These are phyloP conservation scores for Drosophila formosana DNA, from an alignment of 2,888 invertebrate genomes.

Conservation along the genomic window DNA sequence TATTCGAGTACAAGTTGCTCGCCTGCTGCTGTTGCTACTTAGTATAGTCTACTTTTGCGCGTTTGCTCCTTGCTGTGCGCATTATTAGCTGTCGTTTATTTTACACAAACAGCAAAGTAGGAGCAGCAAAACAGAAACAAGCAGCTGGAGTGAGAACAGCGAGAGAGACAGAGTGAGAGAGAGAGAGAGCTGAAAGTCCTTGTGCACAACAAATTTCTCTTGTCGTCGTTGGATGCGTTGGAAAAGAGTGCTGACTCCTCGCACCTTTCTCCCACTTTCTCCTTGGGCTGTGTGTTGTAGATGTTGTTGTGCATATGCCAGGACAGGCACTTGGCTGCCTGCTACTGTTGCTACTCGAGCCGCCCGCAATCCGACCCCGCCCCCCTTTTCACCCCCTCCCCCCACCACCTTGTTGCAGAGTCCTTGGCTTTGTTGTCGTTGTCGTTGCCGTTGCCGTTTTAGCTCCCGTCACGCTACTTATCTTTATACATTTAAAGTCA, in stretches of 20 bases:
- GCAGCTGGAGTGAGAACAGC: not conserved
- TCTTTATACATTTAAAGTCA: conserved; percentile 79
- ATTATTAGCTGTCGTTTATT: conserved; percentile 82
- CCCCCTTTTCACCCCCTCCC: conserved; percentile 10
- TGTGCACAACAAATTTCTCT: conserved; percentile 67
- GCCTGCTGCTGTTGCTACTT: conserved; percentile 40
- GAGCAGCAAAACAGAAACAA: conserved; percentile 1
- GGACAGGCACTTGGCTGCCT: conserved; percentile 39
- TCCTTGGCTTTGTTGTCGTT: conserved; percentile 29
- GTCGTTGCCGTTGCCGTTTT: conserved; percentile 42
- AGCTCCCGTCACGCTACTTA: conserved; percentile 62
- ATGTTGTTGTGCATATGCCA: conserved; percentile 54
- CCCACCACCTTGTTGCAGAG: conserved; percentile 11
- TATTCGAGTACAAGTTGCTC: conserved; percentile 26
- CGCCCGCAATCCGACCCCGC: conserved; percentile 1
- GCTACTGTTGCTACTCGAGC: not conserved
- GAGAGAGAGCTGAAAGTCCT: conserved; percentile 28
- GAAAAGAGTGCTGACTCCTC: conserved; percentile 8
- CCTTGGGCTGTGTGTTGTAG: conserved; percentile 10
- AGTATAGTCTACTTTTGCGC: conserved; percentile 44
- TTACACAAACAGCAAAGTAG: conserved; percentile 53
- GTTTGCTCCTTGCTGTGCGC: conserved; percentile 72
- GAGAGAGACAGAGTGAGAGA: not conserved
- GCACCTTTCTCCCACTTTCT: conserved; percentile 20
- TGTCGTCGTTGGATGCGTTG: conserved; percentile 57